Evolutionary conservation across 2,888 invertebrate species (phyloP).

Genomic region (Pristionchus entomophagus): DNA sequence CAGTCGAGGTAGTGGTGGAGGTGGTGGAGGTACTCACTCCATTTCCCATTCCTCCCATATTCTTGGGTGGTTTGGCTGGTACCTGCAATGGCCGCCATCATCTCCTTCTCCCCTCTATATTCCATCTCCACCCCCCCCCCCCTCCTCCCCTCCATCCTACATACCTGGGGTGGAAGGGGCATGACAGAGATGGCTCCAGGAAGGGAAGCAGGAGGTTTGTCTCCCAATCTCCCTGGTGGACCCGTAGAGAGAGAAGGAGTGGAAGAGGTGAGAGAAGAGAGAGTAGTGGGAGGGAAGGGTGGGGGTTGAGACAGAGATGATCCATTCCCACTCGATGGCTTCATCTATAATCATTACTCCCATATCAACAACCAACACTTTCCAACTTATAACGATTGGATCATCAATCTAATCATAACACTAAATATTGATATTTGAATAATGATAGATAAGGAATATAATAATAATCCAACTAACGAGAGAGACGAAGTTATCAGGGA

Average conservation of each 20-base stretch:
- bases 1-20: too few relatives aligned
- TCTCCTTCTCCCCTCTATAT: too few relatives aligned
- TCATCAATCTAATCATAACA: too few relatives aligned
- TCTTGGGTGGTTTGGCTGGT: constrained; percentile 45
- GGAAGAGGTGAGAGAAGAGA: background rate
- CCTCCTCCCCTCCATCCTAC: background rate
- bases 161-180: constrained; percentile 46
- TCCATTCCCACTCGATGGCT: background rate
- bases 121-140: background rate
- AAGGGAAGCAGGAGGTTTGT: constrained; percentile 41
- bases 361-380: too few relatives aligned
- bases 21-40: background rate
- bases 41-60: background rate
- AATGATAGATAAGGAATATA: background rate
- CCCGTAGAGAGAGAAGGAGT: background rate
- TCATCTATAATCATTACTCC: background rate
- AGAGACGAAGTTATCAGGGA: constrained; percentile 92
- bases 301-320: background rate
- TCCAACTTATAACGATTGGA: too few relatives aligned
- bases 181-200: constrained; percentile 37
- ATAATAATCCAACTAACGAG: constrained; percentile 52
- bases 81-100: too few relatives aligned
- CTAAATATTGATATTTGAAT: too few relatives aligned
- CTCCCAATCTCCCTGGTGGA: background rate
- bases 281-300: background rate